phyloP scores from a whole-genome alignment of 2,113 vertebrate species.

The Neolamprologus variostigma region DNA sequence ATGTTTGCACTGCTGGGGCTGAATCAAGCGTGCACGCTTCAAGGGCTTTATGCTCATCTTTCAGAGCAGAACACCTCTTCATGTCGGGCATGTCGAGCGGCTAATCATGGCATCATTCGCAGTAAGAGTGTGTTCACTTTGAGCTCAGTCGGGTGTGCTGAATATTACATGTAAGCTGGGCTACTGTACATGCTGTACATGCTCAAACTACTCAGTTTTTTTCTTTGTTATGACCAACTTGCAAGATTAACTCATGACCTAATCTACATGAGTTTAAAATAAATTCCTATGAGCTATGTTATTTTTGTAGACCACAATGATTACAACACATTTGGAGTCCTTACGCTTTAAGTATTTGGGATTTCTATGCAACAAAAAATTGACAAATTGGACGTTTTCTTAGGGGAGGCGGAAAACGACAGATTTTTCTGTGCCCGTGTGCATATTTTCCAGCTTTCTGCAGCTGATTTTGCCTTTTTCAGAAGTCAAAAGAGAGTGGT shows the following conservation, averaged over 20 bases:
- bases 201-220: background rate
- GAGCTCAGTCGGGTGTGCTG: slow-evolving; percentile 24
- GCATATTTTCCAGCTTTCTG: background rate
- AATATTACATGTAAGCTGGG: slow-evolving; percentile 37
- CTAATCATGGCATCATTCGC: slow-evolving; percentile 21
- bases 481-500: background rate
- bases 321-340: background rate
- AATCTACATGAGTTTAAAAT: background rate
- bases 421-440: background rate
- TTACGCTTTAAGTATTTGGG: accelerated
- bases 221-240: background rate
- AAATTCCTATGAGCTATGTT: background rate
- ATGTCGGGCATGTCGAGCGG: background rate
- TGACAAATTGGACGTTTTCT: background rate
- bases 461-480: background rate
- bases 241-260: slow-evolving; percentile 4
- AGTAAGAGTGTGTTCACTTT: background rate
- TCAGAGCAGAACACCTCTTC: background rate
- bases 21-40: background rate
- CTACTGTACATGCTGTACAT: background rate
- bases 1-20: background rate
- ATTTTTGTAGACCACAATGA: background rate
- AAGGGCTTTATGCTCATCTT: background rate
- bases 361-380: background rate
- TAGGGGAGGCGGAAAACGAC: accelerated